These are phyloP conservation scores for Tragelaphus scriptus DNA, from an alignment of 2,113 vertebrate genomes.

Conservation along the genomic window DNA sequence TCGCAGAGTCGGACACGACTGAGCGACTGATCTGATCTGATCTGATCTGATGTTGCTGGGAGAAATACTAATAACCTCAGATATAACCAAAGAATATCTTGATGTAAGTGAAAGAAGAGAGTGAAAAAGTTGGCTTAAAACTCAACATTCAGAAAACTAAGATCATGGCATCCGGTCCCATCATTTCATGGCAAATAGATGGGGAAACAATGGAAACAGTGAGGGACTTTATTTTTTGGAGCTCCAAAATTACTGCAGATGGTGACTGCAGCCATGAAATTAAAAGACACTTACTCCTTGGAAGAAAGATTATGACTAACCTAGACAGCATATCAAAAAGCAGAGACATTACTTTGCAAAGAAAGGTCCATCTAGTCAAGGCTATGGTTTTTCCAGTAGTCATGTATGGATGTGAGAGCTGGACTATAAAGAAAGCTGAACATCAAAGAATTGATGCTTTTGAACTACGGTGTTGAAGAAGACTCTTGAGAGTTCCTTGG, in stretches of 20 bases:
- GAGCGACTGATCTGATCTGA: too few relatives aligned
- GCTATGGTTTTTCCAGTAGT: background rate
- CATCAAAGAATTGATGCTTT: background rate
- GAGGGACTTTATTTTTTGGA: fast-evolving
- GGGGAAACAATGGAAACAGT: background rate
- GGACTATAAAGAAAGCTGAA: background rate
- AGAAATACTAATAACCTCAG: background rate
- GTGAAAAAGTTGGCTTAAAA: background rate
- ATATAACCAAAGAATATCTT: background rate
- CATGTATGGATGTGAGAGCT: background rate
- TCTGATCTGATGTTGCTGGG: background rate
- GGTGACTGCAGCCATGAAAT: background rate
- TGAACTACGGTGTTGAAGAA: background rate
- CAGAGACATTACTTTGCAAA: background rate
- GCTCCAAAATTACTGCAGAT: background rate
- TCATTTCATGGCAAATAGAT: background rate
- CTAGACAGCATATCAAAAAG: background rate
- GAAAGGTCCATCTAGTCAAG: background rate
- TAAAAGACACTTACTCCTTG: background rate
- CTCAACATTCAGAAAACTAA: background rate
- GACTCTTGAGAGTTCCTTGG: background rate
- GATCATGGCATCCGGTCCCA: background rate
- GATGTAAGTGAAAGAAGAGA: background rate
- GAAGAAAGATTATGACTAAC: background rate
- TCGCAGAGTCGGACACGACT: too few relatives aligned